Evolutionary conservation across 2,888 invertebrate genomes (phyloP).

Genomic region (Carabus problematicus): DNA sequence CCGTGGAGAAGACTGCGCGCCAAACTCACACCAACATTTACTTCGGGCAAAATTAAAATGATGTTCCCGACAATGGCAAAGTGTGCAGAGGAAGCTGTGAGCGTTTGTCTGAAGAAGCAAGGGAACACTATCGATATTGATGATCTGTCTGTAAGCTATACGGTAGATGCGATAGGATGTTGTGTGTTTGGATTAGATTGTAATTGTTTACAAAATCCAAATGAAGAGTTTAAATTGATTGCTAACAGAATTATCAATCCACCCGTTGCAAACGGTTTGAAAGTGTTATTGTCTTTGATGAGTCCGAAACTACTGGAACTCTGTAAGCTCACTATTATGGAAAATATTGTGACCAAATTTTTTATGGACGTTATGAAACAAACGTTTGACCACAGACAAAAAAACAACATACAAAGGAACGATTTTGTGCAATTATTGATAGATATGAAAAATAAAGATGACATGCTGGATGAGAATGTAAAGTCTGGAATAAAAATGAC

Average conservation of each 20-base stretch:
- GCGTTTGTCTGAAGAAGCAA: conserved; percentile 2
- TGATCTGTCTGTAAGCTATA: conserved; percentile 28
- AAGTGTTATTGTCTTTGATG: conserved; percentile 26
- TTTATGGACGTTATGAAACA: conserved; percentile 31
- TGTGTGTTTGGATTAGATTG: conserved; percentile 37
- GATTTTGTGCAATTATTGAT: conserved; percentile 33
- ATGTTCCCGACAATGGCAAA: conserved; percentile 26
- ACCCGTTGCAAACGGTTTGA: conserved; percentile 24
- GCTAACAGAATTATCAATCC: conserved; percentile 21
- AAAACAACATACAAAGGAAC: conserved; percentile 26
- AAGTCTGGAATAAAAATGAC: conserved; percentile 24
- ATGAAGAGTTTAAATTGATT: conserved; percentile 25
- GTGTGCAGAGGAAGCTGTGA: conserved; percentile 13
- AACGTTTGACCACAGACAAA: conserved; percentile 25
- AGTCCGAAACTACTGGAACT: conserved; percentile 16
- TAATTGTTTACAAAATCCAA: conserved; percentile 28
- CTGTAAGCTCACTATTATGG: conserved; percentile 21
- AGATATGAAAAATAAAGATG: conserved; percentile 34
- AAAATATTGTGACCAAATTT: conserved; percentile 16
- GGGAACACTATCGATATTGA: conserved; percentile 28
- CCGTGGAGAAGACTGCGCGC: conserved; percentile 22
- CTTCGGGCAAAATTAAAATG: conserved; percentile 30
- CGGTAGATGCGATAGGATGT: conserved; percentile 34
- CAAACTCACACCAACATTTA: conserved; percentile 36
- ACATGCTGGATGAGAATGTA: conserved; percentile 7